A percentile compares a stretch with the other conserved stretches of the same genome.
Evolutionary conservation across 2,888 invertebrate species (phyloP).

Genomic region (Melikaiella ostensackeni): DNA sequence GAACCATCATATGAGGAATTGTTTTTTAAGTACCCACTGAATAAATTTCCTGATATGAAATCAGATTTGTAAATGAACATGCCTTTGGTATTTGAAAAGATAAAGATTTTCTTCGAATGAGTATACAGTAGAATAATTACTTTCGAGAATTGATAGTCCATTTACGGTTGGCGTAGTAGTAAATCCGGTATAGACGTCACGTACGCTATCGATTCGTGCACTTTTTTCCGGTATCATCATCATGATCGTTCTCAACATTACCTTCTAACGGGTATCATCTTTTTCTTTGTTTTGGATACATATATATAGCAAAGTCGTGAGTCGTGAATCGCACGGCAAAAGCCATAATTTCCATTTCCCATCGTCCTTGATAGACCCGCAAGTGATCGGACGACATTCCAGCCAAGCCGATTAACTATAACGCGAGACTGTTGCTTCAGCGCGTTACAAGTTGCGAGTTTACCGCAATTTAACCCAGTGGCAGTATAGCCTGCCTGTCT

Average conservation of each 20-base stretch:
- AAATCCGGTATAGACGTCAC: background rate
- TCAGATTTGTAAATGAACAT: background rate
- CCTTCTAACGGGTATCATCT: background rate
- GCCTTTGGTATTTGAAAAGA: background rate
- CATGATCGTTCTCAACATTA: background rate
- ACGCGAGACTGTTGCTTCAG: constrained; percentile 46
- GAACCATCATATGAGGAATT: background rate
- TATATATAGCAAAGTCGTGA: background rate
- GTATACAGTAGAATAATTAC: background rate
- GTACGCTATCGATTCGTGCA: background rate
- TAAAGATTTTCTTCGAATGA: background rate
- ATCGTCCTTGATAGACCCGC: constrained; percentile 70
- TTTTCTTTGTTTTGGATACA: constrained; percentile 16
- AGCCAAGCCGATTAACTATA: constrained; percentile 60
- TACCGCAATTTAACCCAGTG: constrained; percentile 45
- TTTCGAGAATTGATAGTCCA: constrained; percentile 2
- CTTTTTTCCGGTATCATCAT: constrained; percentile 1
- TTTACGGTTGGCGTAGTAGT: constrained; percentile 4
- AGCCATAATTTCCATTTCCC: constrained; percentile 70
- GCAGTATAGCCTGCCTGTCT: constrained; percentile 36
- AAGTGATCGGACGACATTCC: constrained; percentile 73
- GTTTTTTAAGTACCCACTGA: background rate
- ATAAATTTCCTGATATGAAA: background rate
- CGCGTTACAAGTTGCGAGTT: constrained; percentile 40
- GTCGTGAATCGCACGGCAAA: constrained; percentile 49